Percentiles rank a stretch among this genome's conserved stretches.
Conservation (phyloP, 2,888 invertebrate genomes). For the Hylaea fasciaria region DNA sequence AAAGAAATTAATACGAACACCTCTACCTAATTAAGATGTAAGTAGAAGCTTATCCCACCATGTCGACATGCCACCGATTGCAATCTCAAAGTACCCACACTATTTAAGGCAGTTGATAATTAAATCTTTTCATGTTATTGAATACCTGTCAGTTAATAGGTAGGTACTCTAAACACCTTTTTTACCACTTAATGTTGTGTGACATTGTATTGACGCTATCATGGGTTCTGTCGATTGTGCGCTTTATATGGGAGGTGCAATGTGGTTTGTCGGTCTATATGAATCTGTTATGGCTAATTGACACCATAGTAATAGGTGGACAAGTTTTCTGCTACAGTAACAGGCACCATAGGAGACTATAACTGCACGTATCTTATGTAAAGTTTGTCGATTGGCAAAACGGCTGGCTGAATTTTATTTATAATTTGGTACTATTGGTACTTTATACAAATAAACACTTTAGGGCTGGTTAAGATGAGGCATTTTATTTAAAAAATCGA, state of each 20-base stretch:
- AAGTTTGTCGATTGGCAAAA: no score
- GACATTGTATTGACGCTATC: constrained; percentile 17
- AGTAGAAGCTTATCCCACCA: constrained; percentile 11
- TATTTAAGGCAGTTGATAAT: constrained; percentile 11
- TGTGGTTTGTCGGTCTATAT: constrained; percentile 6
- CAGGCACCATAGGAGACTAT: no score
- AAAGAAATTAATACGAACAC: constrained; percentile 9
- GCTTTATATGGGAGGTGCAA: constrained; percentile 20
- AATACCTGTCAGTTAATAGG: not conserved
- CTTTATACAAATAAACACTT: no score
- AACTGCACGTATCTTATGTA: no score
- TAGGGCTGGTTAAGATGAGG: no score
- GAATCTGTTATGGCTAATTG: constrained; percentile 15
- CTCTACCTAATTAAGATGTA: constrained; percentile 10
- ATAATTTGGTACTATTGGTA: no score
- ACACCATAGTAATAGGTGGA: constrained; percentile 2
- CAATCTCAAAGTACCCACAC: constrained; percentile 13
- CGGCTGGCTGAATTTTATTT: no score
- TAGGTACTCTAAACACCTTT: constrained; percentile 14
- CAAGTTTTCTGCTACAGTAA: not conserved
- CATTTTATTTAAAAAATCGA: no score
- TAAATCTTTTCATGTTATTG: constrained; percentile 25
- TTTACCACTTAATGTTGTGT: constrained; percentile 11
- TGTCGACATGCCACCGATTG: constrained; percentile 5
- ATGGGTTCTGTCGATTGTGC: constrained; percentile 16